Evolutionary conservation across 2,888 invertebrate genomes (phyloP), one percentile per base, ranked within the genome.

Genomic region (Syrphus vitripennis): DNA sequence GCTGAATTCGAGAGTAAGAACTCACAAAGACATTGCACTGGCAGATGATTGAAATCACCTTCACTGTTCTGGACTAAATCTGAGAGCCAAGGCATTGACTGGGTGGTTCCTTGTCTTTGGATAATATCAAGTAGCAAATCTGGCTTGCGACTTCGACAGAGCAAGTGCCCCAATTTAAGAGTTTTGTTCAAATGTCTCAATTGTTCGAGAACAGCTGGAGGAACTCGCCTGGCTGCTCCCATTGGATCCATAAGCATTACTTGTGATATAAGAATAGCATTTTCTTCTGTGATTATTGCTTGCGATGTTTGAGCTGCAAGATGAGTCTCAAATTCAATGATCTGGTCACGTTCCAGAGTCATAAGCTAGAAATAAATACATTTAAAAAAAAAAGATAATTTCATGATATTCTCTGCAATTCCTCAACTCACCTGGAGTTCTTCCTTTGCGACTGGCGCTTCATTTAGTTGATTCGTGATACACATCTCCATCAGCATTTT

Each of bases 1-100:
- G 94, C 93, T 0, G 94, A 93, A 72, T 94, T 94, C 83, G 95
- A 95, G 2, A 98, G 94, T 63, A 99, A 94, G 93, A 98, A 98
- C 93, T 99, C 99, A 93, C 99, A 99, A 63, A 99, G 94, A 91
- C 98, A 99, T 90, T 98, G 98, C n/a, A 99, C 98, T 0, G 99
- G 99, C 21, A 99, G 93, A 89, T 98, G 97, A 90, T 97, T 96
- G 87, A 93, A 93, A 71, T 93, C 92, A 3, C 91, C 96, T 90
- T 98, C 98, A 88, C 97, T 97, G 89, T 97, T 97, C 89, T 98
- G 96, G 14, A 99, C 97, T 82, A 99, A 93, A 91, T 98, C 98
- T 9, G 98, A 98, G 84, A 99, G 93, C 99, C 99, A 99, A 4
- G 98, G 98, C 98, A 98, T 98, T 48, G 98, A 97, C 88, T 98